Percentiles rank a stretch among this genome's conserved stretches.
These are phyloP conservation scores for Atopsyche davidsoni DNA, from an alignment of 1,140 invertebrate genomes.

Conservation along the genomic window DNA sequence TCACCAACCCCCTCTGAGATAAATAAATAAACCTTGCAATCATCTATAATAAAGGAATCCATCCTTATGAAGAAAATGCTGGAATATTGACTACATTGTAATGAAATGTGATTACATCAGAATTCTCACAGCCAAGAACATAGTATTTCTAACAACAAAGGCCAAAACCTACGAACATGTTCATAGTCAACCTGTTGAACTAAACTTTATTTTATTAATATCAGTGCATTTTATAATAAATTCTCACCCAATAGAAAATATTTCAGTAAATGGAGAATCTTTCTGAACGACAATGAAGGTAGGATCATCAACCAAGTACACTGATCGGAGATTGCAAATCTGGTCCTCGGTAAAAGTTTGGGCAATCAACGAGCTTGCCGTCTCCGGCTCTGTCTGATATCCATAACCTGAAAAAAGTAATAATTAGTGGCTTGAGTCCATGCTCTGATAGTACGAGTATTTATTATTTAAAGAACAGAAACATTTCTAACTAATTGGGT, in stretches of 20 bases:
- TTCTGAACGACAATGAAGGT: constrained; percentile 45
- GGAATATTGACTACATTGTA: too few relatives aligned
- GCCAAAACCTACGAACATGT: too few relatives aligned
- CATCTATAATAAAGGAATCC: too few relatives aligned
- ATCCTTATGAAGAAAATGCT: too few relatives aligned
- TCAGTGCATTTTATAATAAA: neutral
- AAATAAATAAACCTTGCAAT: too few relatives aligned
- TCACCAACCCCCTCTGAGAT: too few relatives aligned
- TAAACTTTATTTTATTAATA: neutral
- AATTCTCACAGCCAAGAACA: too few relatives aligned
- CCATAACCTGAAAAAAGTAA: constrained; percentile 35
- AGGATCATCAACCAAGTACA: constrained; percentile 37
- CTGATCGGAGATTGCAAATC: constrained; percentile 43
- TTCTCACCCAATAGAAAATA: constrained; percentile 38
- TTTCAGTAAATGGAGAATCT: constrained; percentile 43
- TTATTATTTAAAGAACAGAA: neutral
- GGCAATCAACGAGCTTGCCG: constrained; percentile 42
- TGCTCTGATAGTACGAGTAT: too few relatives aligned
- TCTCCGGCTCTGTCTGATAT: constrained; percentile 47
- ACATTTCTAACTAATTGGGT: neutral
- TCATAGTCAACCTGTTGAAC: too few relatives aligned
- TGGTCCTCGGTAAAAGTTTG: constrained; percentile 40
- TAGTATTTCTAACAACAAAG: too few relatives aligned
- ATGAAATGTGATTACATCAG: too few relatives aligned
- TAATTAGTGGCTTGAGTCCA: too few relatives aligned